Evolutionary conservation across 2,113 vertebrate genomes (phyloP), one percentile per base, ranked within the genome.

Genomic region (Phoenicopterus ruber): DNA sequence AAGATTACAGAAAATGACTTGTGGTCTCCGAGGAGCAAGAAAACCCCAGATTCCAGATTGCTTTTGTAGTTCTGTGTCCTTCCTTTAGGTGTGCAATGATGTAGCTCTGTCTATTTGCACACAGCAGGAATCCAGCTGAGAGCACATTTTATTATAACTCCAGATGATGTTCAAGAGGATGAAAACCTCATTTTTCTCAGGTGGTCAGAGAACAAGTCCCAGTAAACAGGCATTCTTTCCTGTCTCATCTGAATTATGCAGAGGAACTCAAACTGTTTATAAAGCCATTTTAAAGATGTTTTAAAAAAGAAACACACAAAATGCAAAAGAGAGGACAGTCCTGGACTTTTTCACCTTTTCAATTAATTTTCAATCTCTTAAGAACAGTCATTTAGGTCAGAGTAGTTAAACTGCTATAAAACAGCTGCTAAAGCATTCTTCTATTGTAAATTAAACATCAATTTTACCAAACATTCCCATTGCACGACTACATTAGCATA

Each of bases 61-160:
- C 61, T 90, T 92, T 69, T 61, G n/a, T 77, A 80, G 93, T 73
- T 72, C 28, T 77, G 29, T 40, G 38, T 55, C 38, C n/a, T 85
- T 93, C 58, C 79, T 89, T 95, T 62, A 91, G 93, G 89, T 97
- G 81, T 74, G 58, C 66, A 69, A 11, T 77, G 78, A 93, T 59
- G 84, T 63, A 91, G 74, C 49, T 95, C 70, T 61, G 63, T 62
- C 90, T 92, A 10, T 85, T 95, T 82, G 70, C 84, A 73, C 47
- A 66, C 82, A 93, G 95, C 82, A 91, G 78, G 93, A 97, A 95
- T 71, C 90, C 91, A 90, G 89, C 84, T 83, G 96, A 96, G 50
- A 90, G 40, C 63, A 80, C 67, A 55, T 78, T 97, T 96, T 94
- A 69, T 95, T 89, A 18, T 82, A 95, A 93, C 66, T 90, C 91